These are phyloP conservation scores for Trachymyrmex septentrionalis DNA, from an alignment of 1,140 invertebrate genomes.

Conservation along the genomic window DNA sequence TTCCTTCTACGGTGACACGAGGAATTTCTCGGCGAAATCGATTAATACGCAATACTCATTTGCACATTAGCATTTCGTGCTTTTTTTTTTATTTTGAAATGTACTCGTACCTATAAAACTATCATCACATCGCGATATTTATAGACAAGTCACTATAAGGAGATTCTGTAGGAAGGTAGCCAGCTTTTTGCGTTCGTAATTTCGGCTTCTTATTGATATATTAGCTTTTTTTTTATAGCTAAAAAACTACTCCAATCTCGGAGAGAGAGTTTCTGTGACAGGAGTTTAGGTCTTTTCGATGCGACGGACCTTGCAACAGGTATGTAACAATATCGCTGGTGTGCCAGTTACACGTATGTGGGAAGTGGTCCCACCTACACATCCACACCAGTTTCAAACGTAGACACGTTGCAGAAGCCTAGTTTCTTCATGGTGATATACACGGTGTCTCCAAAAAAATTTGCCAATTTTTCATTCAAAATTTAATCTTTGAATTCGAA, in stretches of 20 bases:
- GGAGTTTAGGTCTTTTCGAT: conserved; percentile 11
- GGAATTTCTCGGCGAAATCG: conserved; percentile 25
- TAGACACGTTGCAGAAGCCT: conserved; percentile 28
- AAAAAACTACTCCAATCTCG: not conserved
- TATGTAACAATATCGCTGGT: conserved; percentile 40
- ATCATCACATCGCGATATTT: not conserved
- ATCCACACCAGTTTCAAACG: conserved; percentile 47
- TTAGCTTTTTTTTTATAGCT: not conserved
- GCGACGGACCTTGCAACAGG: conserved; percentile 49
- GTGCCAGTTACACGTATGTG: conserved; percentile 70
- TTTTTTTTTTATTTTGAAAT: not conserved
- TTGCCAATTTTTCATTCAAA: not conserved
- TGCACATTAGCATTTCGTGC: not conserved
- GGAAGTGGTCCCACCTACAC: conserved; percentile 80
- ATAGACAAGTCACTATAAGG: not conserved
- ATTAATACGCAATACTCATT: conserved; percentile 42
- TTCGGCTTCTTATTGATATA: not conserved
- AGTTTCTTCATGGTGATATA: conserved; percentile 34
- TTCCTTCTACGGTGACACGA: conserved; percentile 54
- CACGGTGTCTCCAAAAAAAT: conserved; percentile 4
- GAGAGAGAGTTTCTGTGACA: not conserved
- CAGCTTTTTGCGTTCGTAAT: not conserved
- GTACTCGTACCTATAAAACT: conserved; percentile 6
- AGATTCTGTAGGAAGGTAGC: not conserved
- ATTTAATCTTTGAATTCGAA: not conserved